phyloP scores from a whole-genome alignment of 1,140 invertebrate species.

The Proales similis region DNA sequence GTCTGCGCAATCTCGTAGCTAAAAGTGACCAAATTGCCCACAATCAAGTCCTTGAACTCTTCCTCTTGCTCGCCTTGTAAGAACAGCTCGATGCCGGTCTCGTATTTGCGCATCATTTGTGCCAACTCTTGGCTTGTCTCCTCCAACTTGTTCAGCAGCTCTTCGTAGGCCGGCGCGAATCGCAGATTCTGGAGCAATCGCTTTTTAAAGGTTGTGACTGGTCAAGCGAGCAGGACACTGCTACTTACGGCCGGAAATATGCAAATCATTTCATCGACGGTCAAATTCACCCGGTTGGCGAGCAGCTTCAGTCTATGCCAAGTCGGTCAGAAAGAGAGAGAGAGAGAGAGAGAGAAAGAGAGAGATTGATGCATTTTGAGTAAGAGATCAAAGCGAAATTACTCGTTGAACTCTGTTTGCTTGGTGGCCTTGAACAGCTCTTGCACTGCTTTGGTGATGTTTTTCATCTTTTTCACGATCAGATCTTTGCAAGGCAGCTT shows the following conservation, averaged over 20 bases:
- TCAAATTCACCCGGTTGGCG: constrained; percentile 11
- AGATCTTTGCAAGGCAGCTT: constrained; percentile 22
- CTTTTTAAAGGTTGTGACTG: background rate
- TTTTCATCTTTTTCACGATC: constrained; percentile 37
- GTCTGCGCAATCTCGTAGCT: constrained; percentile 37
- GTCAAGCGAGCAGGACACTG: background rate
- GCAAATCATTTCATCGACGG: constrained; percentile 31
- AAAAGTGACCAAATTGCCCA: constrained; percentile 27
- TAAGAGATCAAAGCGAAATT: background rate
- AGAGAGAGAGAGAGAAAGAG: background rate
- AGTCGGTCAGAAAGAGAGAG: background rate
- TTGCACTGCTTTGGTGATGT: constrained; percentile 36
- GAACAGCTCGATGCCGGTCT: constrained; percentile 1
- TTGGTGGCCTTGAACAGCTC: constrained; percentile 37
- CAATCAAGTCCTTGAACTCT: constrained; percentile 20
- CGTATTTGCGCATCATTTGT: background rate
- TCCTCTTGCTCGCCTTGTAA: background rate
- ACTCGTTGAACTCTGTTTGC: constrained; percentile 2
- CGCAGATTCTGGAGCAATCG: background rate
- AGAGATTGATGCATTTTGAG: background rate
- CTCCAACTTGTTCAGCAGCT: background rate
- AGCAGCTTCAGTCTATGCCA: background rate
- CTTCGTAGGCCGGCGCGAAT: background rate
- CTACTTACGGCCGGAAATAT: constrained; percentile 9
- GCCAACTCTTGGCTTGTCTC: constrained; percentile 2